Evolutionary conservation across 2,888 invertebrate species (phyloP).

Genomic region (Yponomeuta malinellus): DNA sequence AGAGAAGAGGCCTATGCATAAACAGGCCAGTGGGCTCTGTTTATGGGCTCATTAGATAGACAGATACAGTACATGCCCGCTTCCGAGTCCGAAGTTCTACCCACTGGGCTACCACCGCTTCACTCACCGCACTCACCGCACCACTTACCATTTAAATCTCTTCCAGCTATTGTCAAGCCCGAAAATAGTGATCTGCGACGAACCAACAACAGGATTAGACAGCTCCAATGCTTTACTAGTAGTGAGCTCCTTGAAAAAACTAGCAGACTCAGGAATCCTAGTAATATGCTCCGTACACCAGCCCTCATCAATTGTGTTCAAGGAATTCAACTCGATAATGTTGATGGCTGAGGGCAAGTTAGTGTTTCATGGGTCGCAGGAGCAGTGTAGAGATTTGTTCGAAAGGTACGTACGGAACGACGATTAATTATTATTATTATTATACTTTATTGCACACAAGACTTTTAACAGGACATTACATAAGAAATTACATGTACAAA

Average conservation of each 20-base stretch:
- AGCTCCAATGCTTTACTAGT: slow-evolving; percentile 90
- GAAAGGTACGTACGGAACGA: slow-evolving; percentile 64
- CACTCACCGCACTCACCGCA: no score
- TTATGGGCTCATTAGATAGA: no score
- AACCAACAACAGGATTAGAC: slow-evolving; percentile 94
- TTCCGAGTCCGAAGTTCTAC: no score
- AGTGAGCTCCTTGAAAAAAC: slow-evolving; percentile 79
- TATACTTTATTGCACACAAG: no score
- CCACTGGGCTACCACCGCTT: no score
- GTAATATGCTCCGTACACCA: slow-evolving; percentile 93
- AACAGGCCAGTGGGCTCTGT: no score
- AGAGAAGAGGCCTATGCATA: no score
- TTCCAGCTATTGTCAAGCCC: slow-evolving; percentile 88
- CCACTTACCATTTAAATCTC: no score
- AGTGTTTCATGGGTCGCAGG: slow-evolving; percentile 84
- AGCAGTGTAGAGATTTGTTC: slow-evolving; percentile 79
- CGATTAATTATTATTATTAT: no score
- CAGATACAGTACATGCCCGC: no score
- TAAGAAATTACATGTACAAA: no score
- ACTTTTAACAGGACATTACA: no score
- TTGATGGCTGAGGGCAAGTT: slow-evolving; percentile 86
- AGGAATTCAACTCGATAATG: slow-evolving; percentile 84
- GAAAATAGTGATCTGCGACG: slow-evolving; percentile 91
- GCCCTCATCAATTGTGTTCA: slow-evolving; percentile 89
- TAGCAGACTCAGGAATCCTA: slow-evolving; percentile 80